Evolutionary conservation across 2,797 vertebrate genomes (phyloP).

Genomic region (Sylvia borin): DNA sequence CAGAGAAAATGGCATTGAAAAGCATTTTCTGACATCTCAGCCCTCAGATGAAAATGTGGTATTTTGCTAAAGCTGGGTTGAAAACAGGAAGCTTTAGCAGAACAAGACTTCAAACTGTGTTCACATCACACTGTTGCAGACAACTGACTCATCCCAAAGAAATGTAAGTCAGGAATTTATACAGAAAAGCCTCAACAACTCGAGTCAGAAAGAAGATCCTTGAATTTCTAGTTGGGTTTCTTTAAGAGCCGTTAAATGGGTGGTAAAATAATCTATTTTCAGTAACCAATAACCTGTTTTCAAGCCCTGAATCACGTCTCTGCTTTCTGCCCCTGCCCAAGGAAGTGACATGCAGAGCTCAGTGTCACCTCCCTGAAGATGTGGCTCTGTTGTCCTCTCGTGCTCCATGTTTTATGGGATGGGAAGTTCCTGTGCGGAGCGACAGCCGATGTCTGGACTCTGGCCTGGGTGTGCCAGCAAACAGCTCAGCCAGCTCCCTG

Average conservation of each 20-base stretch:
- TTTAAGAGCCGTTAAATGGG: background rate
- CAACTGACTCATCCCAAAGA: background rate
- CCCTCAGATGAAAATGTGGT: too few species aligned
- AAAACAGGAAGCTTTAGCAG: background rate
- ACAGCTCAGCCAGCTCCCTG: background rate
- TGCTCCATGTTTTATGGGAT: background rate
- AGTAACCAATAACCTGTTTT: background rate
- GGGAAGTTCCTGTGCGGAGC: accelerated
- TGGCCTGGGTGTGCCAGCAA: conserved; percentile 50
- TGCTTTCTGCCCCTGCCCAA: background rate
- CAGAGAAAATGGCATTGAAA: background rate
- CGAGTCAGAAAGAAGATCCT: background rate
- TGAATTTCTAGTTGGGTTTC: background rate
- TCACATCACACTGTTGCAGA: background rate
- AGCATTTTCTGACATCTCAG: background rate
- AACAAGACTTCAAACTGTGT: background rate
- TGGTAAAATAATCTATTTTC: background rate
- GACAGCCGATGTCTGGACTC: background rate
- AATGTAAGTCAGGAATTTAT: background rate
- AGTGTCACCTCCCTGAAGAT: background rate
- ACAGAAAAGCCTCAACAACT: background rate
- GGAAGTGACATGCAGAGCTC: background rate
- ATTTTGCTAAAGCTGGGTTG: background rate
- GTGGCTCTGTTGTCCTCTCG: accelerated
- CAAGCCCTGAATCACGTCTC: background rate